Percentiles rank a stretch among this genome's conserved stretches.
phyloP scores from a whole-genome alignment of 2,113 vertebrate genomes.

The Lates calcarifer region DNA sequence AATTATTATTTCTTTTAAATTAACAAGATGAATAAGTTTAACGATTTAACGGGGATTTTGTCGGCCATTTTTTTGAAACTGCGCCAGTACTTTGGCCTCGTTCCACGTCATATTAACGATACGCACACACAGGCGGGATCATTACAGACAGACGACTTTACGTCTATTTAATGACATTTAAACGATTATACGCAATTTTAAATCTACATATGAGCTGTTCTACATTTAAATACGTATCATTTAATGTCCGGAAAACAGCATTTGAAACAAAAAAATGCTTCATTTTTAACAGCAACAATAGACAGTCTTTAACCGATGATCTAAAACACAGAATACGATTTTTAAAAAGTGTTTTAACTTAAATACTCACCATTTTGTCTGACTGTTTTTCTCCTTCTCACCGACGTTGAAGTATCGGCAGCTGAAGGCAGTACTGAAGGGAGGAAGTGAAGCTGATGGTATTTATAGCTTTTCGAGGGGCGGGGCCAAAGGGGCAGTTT shows the following conservation, averaged over 20 bases:
- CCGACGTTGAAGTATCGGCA: slow-evolving; percentile 75
- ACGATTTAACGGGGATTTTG: rapidly evolving
- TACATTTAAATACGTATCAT: no score
- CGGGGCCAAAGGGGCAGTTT: neutral
- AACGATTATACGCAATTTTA: neutral
- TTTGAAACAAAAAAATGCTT: neutral
- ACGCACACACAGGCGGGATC: neutral
- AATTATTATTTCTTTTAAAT: rapidly evolving
- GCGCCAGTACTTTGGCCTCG: slow-evolving; percentile 8
- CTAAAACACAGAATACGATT: rapidly evolving
- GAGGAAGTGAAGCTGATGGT: rapidly evolving
- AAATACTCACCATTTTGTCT: slow-evolving; percentile 70
- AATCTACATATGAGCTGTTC: no score
- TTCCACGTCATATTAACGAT: neutral
- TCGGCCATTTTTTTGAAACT: neutral
- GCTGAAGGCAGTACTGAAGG: slow-evolving; percentile 47
- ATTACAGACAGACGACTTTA: rapidly evolving
- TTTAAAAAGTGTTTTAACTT: rapidly evolving
- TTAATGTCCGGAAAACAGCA: neutral
- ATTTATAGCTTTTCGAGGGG: slow-evolving; percentile 37
- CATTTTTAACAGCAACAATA: neutral
- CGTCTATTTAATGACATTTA: neutral
- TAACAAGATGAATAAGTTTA: rapidly evolving
- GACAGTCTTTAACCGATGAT: rapidly evolving
- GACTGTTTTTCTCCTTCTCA: slow-evolving; percentile 48